Evolutionary conservation across 2,888 invertebrate genomes (phyloP).

Genomic region (Trichopria drosophilae): DNA sequence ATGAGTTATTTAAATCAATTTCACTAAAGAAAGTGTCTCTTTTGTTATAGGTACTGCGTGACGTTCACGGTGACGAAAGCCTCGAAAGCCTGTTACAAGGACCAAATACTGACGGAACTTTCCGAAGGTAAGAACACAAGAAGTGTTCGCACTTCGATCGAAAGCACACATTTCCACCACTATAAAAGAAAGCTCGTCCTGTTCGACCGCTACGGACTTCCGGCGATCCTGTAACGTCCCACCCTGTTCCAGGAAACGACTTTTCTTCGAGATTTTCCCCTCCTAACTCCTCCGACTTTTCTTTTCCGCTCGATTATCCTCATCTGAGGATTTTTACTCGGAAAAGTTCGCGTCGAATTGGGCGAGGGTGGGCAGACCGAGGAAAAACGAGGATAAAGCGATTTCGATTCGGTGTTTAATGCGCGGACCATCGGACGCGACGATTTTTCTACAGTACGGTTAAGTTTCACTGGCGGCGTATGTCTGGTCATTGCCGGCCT

Average conservation of each 20-base stretch:
- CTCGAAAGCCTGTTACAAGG: constrained; percentile 78
- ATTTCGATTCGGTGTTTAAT: no score
- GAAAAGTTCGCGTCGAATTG: no score
- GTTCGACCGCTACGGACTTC: constrained; percentile 12
- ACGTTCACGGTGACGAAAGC: constrained; percentile 82
- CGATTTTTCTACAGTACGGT: no score
- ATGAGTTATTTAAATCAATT: not conserved
- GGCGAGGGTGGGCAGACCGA: no score
- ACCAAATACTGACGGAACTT: constrained; percentile 71
- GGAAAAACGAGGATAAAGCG: no score
- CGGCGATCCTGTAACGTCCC: constrained; percentile 11
- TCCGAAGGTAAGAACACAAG: constrained; percentile 81
- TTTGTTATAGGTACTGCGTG: constrained; percentile 78
- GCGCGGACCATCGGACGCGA: no score
- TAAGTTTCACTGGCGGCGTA: no score
- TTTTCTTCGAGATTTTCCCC: constrained; percentile 20
- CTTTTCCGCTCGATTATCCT: constrained; percentile 28
- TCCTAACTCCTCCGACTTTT: constrained; percentile 18
- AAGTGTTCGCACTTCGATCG: constrained; percentile 31
- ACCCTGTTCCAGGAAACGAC: constrained; percentile 10
- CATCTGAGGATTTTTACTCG: no score
- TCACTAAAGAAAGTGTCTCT: constrained; percentile 23
- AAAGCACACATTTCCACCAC: constrained; percentile 11
- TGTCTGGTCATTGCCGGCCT: no score
- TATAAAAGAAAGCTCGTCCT: constrained; percentile 13